phyloP scores from a whole-genome alignment of 2,113 vertebrate genomes.

The Daubentonia madagascariensis region DNA sequence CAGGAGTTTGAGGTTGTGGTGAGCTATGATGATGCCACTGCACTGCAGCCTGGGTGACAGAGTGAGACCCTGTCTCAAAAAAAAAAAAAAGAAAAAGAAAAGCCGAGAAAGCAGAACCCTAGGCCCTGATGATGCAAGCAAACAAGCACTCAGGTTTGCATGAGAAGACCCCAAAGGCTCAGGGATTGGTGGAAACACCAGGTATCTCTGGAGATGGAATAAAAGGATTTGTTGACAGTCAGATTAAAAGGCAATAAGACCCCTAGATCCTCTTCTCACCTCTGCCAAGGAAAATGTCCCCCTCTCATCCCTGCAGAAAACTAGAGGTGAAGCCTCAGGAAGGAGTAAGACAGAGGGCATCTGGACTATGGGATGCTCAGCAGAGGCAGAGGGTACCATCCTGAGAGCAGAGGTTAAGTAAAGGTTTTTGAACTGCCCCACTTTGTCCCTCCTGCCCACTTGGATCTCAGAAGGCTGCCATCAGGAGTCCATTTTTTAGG shows the following conservation, averaged over 20 bases:
- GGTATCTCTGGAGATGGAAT: neutral
- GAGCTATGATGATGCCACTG: too few species aligned
- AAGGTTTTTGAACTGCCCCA: neutral
- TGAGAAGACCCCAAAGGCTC: neutral
- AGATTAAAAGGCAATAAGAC: neutral
- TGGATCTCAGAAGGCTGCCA: neutral
- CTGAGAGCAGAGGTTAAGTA: neutral
- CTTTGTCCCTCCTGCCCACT: neutral
- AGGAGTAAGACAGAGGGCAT: neutral
- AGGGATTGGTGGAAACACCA: neutral
- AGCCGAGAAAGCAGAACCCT: neutral
- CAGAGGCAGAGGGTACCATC: neutral
- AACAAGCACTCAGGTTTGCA: neutral
- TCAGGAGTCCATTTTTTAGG: neutral
- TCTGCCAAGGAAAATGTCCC: neutral
- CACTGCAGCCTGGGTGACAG: too few species aligned
- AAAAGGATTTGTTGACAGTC: neutral
- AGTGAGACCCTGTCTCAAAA: too few species aligned
- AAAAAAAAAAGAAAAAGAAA: too few species aligned
- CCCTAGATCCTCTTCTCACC: neutral
- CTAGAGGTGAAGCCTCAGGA: neutral
- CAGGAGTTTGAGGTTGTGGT: too few species aligned
- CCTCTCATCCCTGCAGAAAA: neutral
- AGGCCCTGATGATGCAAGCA: neutral
- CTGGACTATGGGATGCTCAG: neutral